A percentile compares a stretch with the other conserved stretches of the same genome.
These are phyloP conservation scores for Sander lucioperca DNA, from an alignment of 2,113 vertebrate species.

Conservation along the genomic window DNA sequence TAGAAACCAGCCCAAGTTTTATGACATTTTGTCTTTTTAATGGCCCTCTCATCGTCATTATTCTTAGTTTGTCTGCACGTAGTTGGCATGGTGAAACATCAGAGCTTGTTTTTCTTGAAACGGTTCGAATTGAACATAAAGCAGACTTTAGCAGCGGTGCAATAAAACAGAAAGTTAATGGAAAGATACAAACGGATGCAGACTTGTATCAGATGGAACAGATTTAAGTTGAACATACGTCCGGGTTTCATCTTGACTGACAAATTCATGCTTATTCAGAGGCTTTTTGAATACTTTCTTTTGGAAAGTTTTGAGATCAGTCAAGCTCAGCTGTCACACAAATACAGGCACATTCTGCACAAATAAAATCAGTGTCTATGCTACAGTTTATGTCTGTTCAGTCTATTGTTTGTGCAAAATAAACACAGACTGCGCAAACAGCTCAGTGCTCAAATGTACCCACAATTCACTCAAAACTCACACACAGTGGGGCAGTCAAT, in stretches of 20 bases:
- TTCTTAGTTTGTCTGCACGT: not conserved
- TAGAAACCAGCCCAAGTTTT: not conserved
- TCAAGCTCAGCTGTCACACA: not conserved
- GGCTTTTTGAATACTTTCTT: not conserved
- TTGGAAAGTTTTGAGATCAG: too few relatives aligned
- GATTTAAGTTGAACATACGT: too few relatives aligned
- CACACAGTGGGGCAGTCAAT: not conserved
- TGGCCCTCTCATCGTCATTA: not conserved
- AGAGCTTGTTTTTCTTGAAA: not conserved
- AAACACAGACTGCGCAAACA: slow-evolving; percentile 12
- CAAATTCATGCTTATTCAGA: not conserved
- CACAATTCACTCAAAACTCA: not conserved
- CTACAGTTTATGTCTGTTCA: not conserved
- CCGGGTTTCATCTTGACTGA: not conserved
- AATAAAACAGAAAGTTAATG: not conserved
- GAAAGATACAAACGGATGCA: not conserved
- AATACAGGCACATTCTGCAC: not conserved
- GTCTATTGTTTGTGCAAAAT: slow-evolving; percentile 8
- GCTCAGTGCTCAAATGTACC: slow-evolving; percentile 1
- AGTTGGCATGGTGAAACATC: not conserved
- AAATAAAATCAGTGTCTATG: too few relatives aligned
- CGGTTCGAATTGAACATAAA: not conserved
- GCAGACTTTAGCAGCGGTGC: not conserved
- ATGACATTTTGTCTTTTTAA: slow-evolving; percentile 10
- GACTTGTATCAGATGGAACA: too few relatives aligned